Percentiles rank a stretch among this genome's conserved stretches.
These are phyloP conservation scores for Hypena proboscidalis DNA, from an alignment of 2,888 invertebrate species.

Conservation along the genomic window DNA sequence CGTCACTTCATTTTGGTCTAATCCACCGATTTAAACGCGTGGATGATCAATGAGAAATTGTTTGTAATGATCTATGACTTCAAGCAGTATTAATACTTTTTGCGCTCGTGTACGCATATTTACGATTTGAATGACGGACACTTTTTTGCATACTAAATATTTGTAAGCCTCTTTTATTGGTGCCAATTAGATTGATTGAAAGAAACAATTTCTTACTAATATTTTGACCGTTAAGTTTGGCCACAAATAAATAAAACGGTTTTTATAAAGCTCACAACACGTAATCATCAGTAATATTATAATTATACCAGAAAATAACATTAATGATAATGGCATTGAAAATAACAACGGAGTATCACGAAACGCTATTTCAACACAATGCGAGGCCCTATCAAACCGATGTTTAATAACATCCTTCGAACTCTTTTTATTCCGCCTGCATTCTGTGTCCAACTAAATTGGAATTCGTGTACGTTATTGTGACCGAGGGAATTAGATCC, in stretches of 20 bases:
- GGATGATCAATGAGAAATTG: constrained; percentile 69
- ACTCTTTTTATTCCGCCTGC: constrained; percentile 61
- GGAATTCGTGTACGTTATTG: constrained; percentile 76
- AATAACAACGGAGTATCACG: constrained; percentile 47
- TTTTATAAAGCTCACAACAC: neutral
- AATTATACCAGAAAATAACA: constrained; percentile 25
- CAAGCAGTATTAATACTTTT: constrained; percentile 52
- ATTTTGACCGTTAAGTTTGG: neutral
- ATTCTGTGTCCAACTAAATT: constrained; percentile 71
- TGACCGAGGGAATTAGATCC: constrained; percentile 81
- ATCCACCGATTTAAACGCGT: constrained; percentile 66
- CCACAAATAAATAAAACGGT: neutral
- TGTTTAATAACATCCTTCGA: constrained; percentile 63
- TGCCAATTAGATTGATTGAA: constrained; percentile 40
- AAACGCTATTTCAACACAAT: constrained; percentile 52
- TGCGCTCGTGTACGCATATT: constrained; percentile 36
- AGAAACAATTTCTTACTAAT: constrained; percentile 17
- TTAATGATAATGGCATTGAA: constrained; percentile 39
- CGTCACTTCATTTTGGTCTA: constrained; percentile 67
- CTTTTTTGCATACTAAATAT: constrained; percentile 44
- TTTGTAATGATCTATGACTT: constrained; percentile 56
- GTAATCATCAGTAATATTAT: constrained; percentile 21
- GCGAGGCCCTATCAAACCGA: constrained; percentile 53
- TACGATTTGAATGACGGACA: constrained; percentile 41
- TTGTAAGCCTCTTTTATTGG: constrained; percentile 45